Percentiles rank a stretch among this genome's conserved stretches.
Evolutionary conservation across 2,797 vertebrate species (phyloP).

Genomic region (Chelon auratus): DNA sequence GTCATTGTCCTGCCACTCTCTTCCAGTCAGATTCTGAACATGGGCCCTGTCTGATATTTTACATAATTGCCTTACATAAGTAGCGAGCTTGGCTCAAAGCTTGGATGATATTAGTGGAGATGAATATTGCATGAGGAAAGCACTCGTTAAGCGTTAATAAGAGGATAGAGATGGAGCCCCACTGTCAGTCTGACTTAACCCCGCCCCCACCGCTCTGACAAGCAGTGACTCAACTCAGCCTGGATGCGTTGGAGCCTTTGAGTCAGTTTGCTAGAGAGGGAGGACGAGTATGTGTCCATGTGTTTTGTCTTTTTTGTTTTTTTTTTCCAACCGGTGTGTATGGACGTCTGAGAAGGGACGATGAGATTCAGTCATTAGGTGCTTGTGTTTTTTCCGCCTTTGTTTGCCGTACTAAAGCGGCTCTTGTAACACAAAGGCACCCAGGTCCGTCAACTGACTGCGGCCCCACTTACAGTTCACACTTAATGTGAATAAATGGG

Average conservation of each 20-base stretch:
- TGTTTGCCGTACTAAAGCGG: conserved; percentile 83
- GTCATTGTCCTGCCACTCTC: conserved; percentile 79
- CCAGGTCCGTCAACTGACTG: conserved; percentile 80
- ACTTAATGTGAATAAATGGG: conserved; percentile 86
- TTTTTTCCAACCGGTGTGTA: conserved; percentile 41
- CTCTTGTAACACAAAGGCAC: conserved; percentile 83
- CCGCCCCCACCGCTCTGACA: conserved; percentile 79
- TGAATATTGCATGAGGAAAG: conserved; percentile 89
- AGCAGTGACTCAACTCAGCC: conserved; percentile 81
- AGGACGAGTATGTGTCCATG: conserved; percentile 44
- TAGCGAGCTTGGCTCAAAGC: conserved; percentile 84
- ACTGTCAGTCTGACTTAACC: conserved; percentile 85
- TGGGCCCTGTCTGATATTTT: conserved; percentile 84
- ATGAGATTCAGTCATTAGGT: conserved; percentile 82
- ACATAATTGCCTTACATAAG: conserved; percentile 90
- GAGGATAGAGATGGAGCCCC: conserved; percentile 85
- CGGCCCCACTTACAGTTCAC: conserved; percentile 83
- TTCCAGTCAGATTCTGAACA: conserved; percentile 80
- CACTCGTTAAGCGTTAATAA: conserved; percentile 88
- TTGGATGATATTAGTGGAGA: conserved; percentile 85
- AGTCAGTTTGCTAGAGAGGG: conserved; percentile 76
- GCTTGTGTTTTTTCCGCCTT: conserved; percentile 82
- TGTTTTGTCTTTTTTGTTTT: not conserved
- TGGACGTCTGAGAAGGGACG: conserved; percentile 65
- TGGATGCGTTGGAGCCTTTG: conserved; percentile 77